Evolutionary conservation across 2,113 vertebrate genomes (phyloP), one percentile per base, ranked within the genome.

Genomic region (Cyanoderma ruficeps): DNA sequence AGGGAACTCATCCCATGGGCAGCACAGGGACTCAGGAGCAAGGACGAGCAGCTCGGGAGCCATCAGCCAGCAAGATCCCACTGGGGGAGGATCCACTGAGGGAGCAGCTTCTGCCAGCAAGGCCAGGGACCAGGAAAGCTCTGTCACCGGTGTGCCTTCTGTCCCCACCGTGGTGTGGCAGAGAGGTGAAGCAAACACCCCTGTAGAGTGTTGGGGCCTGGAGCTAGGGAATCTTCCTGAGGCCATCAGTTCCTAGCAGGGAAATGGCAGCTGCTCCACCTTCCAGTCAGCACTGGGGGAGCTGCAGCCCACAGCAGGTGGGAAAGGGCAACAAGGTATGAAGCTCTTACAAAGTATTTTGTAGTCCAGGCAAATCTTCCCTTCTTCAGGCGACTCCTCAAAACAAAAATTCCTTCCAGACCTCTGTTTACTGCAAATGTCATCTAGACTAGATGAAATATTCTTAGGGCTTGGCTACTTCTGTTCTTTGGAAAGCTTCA

Each of bases 181-280:
- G 28, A 27, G 16, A 46, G 27, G 14, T 1, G 6, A 74, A 85
- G 83, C 9, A 61, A 90, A 80, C 5, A 22, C 2, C n/a, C 27
- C 41, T 22, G 44, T 25, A 28, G 60, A 64, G 20, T 1, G 3
- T 7, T 0, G 3, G 39, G 19, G 4, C 0, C 0, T 24, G 74
- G 21, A 61, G 20, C 21, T 55, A 35, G 37, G 12, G 39, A 25
- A 30, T 69, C 37, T 75, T 81, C 72, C 71, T 25, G 47, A 74
- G 50, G 37, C 18, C 8, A 42, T 24, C 17, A 11, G 19, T 27
- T 93, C 75, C n/a, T 24, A 18, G 24, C 28, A 49, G 24, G 3
- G 49, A 41, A 81, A 71, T 2, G 14, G 72, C 6, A 12, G 39
- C 25, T 57, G 31, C 53, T 41, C 17, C 16, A 9, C 27, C 27